Conservation (phyloP, 2,888 invertebrate species). For the Microdon myrmicae region DNA sequence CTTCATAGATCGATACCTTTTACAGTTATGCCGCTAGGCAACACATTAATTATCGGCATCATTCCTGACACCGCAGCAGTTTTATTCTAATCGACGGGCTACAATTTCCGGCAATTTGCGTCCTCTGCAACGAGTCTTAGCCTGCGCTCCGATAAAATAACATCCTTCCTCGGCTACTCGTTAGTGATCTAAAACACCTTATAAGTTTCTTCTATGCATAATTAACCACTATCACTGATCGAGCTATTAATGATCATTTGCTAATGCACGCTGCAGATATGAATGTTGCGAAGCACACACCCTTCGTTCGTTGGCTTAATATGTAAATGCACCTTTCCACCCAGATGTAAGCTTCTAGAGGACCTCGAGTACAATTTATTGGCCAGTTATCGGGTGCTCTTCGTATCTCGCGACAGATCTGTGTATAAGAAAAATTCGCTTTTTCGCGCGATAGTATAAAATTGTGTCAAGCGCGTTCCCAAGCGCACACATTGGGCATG, state of each 20-base stretch:
- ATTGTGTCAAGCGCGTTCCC: slow-evolving; percentile 50
- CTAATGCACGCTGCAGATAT: neutral
- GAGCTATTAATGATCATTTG: slow-evolving; percentile 40
- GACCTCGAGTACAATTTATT: slow-evolving; percentile 46
- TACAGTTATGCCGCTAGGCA: no score
- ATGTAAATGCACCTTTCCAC: slow-evolving; percentile 16
- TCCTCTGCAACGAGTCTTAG: slow-evolving; percentile 42
- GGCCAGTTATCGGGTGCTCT: slow-evolving; percentile 37
- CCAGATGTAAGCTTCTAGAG: slow-evolving; percentile 19
- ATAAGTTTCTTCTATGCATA: slow-evolving; percentile 7
- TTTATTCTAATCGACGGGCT: slow-evolving; percentile 30
- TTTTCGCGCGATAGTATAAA: slow-evolving; percentile 15
- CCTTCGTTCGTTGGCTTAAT: slow-evolving; percentile 14
- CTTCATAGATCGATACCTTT: no score
- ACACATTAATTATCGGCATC: no score
- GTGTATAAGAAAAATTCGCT: slow-evolving; percentile 20
- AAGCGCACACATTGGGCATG: slow-evolving; percentile 45
- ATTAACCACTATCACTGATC: slow-evolving; percentile 15
- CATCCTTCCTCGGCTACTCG: slow-evolving; percentile 24
- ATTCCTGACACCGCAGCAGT: neutral
- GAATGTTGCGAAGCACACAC: slow-evolving; percentile 9
- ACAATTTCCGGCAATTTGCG: slow-evolving; percentile 51
- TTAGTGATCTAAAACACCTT: slow-evolving; percentile 12
- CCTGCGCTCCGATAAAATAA: slow-evolving; percentile 29
- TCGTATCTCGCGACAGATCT: slow-evolving; percentile 40